Evolutionary conservation across 37 sponge, comb jelly and placozoan genomes (phyloP).

Genomic region (Chondrosia reniformis): DNA sequence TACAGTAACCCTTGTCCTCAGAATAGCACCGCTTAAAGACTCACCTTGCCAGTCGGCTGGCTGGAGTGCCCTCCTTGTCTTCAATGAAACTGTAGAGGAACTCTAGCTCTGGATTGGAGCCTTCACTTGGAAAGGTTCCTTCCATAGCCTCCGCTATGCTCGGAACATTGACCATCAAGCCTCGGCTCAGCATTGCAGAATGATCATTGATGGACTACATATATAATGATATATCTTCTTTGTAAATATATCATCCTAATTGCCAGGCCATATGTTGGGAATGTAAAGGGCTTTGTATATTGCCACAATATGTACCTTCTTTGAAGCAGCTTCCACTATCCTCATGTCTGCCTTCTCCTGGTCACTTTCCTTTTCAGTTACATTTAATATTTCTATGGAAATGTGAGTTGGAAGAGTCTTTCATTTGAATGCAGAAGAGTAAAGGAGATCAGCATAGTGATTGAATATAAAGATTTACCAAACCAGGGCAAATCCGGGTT

Average conservation of each 20-base stretch:
- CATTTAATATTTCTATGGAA: slow-evolving; percentile 57
- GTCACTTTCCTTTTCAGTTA: slow-evolving; percentile 5
- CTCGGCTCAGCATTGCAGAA: slow-evolving; percentile 55
- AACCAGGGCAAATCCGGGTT: slow-evolving; percentile 56
- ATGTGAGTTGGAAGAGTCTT: background rate
- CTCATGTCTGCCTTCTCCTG: slow-evolving; percentile 81
- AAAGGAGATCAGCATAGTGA: too few species aligned
- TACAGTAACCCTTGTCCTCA: background rate
- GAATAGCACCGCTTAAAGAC: slow-evolving; percentile 1
- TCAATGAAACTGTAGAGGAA: slow-evolving; percentile 88
- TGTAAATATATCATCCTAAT: background rate
- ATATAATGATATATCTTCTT: background rate
- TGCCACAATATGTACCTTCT: slow-evolving; percentile 34
- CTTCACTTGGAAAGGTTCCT: slow-evolving; percentile 48
- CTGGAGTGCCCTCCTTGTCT: slow-evolving; percentile 67
- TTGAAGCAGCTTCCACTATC: slow-evolving; percentile 75
- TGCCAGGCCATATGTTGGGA: too few species aligned
- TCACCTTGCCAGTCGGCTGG: slow-evolving; percentile 86
- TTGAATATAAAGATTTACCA: slow-evolving; percentile 43
- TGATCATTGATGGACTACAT: slow-evolving; percentile 29
- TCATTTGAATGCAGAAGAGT: too few species aligned
- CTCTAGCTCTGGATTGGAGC: slow-evolving; percentile 34
- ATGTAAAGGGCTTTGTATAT: background rate
- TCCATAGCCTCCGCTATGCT: slow-evolving; percentile 48
- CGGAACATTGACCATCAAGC: slow-evolving; percentile 60